Conservation (phyloP, 2,797 vertebrate genomes). For the Molothrus aeneus region DNA sequence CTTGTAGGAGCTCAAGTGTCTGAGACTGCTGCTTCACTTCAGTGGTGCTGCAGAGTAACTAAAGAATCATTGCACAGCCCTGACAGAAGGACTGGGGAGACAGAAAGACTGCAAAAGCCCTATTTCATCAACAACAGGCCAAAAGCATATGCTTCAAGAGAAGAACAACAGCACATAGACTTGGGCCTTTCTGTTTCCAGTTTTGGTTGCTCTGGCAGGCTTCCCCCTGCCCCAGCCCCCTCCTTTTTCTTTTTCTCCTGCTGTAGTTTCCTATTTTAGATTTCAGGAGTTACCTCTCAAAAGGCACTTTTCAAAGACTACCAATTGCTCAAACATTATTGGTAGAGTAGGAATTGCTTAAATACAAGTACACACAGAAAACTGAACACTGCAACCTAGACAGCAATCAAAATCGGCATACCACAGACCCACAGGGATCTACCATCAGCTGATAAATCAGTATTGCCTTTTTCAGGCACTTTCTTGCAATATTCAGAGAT, state of each 20-base stretch:
- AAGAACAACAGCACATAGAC: constrained; percentile 30
- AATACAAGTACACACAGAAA: not conserved
- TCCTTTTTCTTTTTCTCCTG: not conserved
- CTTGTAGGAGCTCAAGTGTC: not conserved
- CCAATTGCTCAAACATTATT: not conserved
- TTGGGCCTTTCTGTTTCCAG: constrained; percentile 38
- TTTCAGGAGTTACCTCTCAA: constrained; percentile 51
- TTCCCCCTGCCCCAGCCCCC: fast-evolving
- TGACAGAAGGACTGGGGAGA: not conserved
- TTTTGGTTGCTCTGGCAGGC: constrained; percentile 33
- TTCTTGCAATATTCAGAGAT: not conserved
- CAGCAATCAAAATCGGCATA: not conserved
- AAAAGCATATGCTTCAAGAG: not conserved
- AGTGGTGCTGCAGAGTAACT: not conserved
- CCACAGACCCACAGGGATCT: not conserved
- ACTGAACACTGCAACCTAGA: not conserved
- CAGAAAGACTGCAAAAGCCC: not conserved
- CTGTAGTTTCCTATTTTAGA: constrained; percentile 66
- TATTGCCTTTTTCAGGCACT: not conserved
- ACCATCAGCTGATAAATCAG: not conserved
- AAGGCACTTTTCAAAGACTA: constrained; percentile 47
- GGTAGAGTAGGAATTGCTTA: constrained; percentile 36
- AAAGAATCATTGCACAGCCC: not conserved
- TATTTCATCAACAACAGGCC: not conserved
- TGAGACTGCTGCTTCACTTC: not conserved